phyloP scores from a whole-genome alignment of 2,113 vertebrate species.

The Anolis sagrei region DNA sequence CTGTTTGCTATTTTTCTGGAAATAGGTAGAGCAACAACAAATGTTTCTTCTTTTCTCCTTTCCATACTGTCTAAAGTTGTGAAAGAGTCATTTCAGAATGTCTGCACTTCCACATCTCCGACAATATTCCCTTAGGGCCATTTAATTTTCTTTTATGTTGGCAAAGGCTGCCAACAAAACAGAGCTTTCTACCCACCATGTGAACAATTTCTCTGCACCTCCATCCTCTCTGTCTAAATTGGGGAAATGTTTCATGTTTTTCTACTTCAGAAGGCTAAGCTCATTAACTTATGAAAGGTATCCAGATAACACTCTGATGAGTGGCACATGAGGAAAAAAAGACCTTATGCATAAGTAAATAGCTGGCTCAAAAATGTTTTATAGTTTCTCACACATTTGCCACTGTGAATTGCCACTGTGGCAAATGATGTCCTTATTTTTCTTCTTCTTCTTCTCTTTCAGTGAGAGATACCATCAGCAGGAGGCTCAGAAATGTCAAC shows the following conservation, averaged over 20 bases:
- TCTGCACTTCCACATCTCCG: neutral
- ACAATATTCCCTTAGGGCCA: neutral
- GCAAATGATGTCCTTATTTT: slow-evolving; percentile 13
- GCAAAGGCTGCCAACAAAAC: neutral
- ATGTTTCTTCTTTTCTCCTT: neutral
- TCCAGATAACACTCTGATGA: slow-evolving; percentile 48
- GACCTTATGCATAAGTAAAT: slow-evolving; percentile 33
- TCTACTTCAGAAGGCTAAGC: slow-evolving; percentile 44
- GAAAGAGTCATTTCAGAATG: neutral
- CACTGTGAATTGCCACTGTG: slow-evolving; percentile 39
- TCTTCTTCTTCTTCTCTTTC: neutral
- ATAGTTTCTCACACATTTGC: slow-evolving; percentile 29
- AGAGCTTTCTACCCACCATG: neutral
- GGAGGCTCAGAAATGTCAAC: slow-evolving; percentile 70
- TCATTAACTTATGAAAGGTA: slow-evolving; percentile 31
- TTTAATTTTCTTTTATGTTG: slow-evolving; percentile 6
- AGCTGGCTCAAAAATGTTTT: slow-evolving; percentile 45
- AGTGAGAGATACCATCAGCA: slow-evolving; percentile 66
- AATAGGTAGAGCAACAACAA: neutral
- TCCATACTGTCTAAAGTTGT: neutral
- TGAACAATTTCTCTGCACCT: neutral
- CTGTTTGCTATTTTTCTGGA: neutral
- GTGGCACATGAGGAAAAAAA: neutral
- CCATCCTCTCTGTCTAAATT: slow-evolving; percentile 6
- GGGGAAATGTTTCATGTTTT: slow-evolving; percentile 17